Base-by-base conservation (phyloP, 2,113 vertebrate species). In the Antigone vipio region DNA sequence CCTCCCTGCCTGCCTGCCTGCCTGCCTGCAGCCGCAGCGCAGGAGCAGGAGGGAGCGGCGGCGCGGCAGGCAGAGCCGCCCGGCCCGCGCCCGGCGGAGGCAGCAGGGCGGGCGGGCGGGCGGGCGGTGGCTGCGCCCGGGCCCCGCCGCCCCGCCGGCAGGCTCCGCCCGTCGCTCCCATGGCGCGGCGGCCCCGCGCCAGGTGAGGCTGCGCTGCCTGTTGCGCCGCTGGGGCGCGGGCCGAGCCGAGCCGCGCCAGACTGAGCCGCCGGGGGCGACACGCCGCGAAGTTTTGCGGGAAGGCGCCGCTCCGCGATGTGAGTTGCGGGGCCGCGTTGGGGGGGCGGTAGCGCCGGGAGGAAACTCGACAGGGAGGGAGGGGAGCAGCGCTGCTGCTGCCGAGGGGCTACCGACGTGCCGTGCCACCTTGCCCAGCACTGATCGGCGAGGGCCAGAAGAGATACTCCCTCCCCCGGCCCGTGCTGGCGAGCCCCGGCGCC, bases 161-260 rank as follows among this genome's bases (percentile, higher is more conserved):
- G 91, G 80, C 94, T 66, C 82, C 89, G 56, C 82, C 93, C 86
- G 82, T 12, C 60, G 83, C 84, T 71, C 68, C 83, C 69, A 90
- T 90, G 88, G 92, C 78, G 88, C 74, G 73, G 84, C 69, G 88
- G 87, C 84, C 5, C 87, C 60, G 56, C 27, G 73, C 73, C 94
- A 84, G 91, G 91, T 91, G 88, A 91, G 79, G 63, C 68, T 10
- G 74, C 84, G 88, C 88, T 62, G 94, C 91, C 94, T 93, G 94
- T 95, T 95, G 94, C 92, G 79, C 94, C 68, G 78, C 76, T 30
- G 58, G 80, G 64, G 66, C 59, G 6, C 77, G 52, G 60, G 45
- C 71, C 26, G 42, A 30, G 68, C 67, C 35, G 60, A 38, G 38
- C 38, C 38, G 38, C 66, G 53, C 75, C 21, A 29, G 22, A 52